A percentile compares a stretch with the other conserved stretches of the same genome.
These are phyloP conservation scores for Talpa occidentalis DNA, from an alignment of 2,113 vertebrate genomes.

Conservation along the genomic window DNA sequence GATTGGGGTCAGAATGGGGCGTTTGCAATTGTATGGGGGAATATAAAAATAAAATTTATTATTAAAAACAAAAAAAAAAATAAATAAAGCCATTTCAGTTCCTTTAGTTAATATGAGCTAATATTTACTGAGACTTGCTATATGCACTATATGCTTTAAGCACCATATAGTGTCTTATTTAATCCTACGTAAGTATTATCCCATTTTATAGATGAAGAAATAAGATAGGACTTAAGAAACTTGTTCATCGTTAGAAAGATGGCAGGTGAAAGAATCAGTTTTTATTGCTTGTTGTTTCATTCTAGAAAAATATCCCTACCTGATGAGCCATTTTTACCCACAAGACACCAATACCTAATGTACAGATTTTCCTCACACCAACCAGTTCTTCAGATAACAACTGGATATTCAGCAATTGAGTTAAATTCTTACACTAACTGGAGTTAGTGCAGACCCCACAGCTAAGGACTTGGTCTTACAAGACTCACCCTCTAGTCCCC, in stretches of 20 bases:
- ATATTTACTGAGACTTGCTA: background rate
- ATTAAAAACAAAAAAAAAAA: no score
- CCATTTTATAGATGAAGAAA: background rate
- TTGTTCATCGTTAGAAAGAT: background rate
- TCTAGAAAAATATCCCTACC: background rate
- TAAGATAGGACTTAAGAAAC: background rate
- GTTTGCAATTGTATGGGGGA: no score
- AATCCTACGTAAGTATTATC: background rate
- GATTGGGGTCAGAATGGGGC: no score
- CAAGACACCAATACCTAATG: background rate
- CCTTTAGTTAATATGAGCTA: background rate
- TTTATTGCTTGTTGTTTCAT: background rate
- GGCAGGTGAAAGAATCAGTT: background rate
- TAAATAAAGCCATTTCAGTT: background rate
- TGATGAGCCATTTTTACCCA: background rate
- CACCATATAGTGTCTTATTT: background rate
- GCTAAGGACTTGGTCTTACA: background rate
- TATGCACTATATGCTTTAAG: no score
- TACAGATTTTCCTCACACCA: background rate
- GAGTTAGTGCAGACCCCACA: background rate
- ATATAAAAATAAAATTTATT: no score
- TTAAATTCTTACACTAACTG: background rate
- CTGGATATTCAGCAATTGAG: background rate
- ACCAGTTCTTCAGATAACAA: background rate
- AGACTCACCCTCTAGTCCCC: background rate